Percentiles rank a stretch among this genome's conserved stretches.
Evolutionary conservation across 2,113 vertebrate genomes (phyloP).

Genomic region (Gopherus flavomarginatus): DNA sequence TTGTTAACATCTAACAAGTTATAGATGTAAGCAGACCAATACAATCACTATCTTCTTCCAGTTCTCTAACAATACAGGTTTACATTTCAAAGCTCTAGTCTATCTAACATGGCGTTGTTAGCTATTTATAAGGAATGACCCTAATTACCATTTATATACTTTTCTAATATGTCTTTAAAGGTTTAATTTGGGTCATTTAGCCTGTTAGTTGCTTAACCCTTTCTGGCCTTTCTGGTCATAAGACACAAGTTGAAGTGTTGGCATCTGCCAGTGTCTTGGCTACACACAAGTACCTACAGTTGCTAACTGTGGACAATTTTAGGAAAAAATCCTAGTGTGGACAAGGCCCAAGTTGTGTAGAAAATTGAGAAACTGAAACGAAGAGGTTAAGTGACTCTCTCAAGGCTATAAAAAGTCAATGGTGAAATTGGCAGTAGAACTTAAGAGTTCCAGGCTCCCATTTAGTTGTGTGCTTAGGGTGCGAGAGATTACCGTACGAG

Average conservation of each 20-base stretch:
- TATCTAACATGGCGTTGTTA: too few species aligned
- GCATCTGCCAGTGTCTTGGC: background rate
- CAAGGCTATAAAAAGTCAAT: background rate
- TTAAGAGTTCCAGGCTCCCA: background rate
- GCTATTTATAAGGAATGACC: too few species aligned
- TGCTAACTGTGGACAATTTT: background rate
- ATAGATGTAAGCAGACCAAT: too few species aligned
- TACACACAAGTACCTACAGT: background rate
- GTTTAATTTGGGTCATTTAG: too few species aligned
- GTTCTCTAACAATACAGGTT: too few species aligned
- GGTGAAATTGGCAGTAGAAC: background rate
- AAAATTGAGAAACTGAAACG: background rate
- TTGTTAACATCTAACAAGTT: too few species aligned
- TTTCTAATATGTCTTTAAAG: too few species aligned
- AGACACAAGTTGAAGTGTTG: background rate
- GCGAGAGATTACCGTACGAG: background rate
- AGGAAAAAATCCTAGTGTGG: background rate
- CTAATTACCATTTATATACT: too few species aligned
- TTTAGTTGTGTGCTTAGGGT: background rate
- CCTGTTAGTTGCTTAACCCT: too few species aligned
- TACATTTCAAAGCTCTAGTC: too few species aligned
- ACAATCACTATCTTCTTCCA: too few species aligned
- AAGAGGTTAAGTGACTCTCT: background rate
- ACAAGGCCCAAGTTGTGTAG: background rate
- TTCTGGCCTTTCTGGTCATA: too few species aligned